These are phyloP conservation scores for Cercocebus atys DNA, from an alignment of 2,113 vertebrate species.

Conservation along the genomic window DNA sequence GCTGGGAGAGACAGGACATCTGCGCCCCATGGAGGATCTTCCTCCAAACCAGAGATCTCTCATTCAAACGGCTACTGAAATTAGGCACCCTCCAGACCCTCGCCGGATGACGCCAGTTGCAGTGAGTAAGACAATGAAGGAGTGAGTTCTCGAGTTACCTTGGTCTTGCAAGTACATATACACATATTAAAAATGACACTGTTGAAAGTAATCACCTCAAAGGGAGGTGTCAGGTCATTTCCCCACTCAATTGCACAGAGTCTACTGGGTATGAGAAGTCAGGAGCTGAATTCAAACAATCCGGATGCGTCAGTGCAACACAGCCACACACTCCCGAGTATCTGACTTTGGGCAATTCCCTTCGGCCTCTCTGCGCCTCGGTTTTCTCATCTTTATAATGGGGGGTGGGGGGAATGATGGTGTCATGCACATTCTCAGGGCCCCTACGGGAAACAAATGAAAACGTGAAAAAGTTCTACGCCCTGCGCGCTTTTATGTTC, in stretches of 20 bases:
- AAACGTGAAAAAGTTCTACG: neutral
- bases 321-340: neutral
- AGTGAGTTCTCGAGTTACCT: neutral
- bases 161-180: neutral
- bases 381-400: conserved; percentile 47
- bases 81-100: neutral
- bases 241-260: neutral
- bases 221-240: neutral
- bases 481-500: neutral
- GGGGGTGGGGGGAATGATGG: neutral
- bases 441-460: neutral
- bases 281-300: neutral
- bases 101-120: neutral
- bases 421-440: neutral
- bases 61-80: neutral
- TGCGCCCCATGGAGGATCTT: neutral
- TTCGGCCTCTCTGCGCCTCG: neutral
- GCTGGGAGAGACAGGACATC: neutral
- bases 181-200: neutral
- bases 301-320: neutral
- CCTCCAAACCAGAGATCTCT: neutral
- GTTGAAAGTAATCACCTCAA: neutral
- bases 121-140: neutral
- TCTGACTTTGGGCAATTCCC: neutral
- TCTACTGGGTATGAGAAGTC: neutral